Evolutionary conservation across 2,888 invertebrate species (phyloP).

Genomic region (Monoplex corrugatus): DNA sequence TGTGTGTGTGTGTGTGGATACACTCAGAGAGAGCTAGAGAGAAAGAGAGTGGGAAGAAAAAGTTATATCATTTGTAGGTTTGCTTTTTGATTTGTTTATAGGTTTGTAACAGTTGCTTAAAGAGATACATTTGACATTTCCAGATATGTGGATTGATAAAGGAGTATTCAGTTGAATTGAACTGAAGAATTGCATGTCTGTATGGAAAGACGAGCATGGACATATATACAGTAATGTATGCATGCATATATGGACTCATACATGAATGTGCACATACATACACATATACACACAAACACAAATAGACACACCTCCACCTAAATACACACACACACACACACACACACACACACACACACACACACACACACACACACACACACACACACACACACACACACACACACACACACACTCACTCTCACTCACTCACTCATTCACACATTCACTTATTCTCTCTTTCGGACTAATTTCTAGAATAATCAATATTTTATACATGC

Average conservation of each 20-base stretch:
- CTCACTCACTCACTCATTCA: too few species aligned
- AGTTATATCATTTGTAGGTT: too few species aligned
- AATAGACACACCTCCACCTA: neutral
- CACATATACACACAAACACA: neutral
- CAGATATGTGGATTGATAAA: neutral
- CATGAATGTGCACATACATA: constrained; percentile 13
- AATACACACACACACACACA: neutral
- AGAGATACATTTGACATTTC: neutral
- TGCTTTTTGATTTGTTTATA: too few species aligned
- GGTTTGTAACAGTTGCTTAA: neutral
- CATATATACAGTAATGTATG: neutral
- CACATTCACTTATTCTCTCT: too few species aligned
- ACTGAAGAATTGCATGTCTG: too few species aligned
- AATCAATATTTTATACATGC: too few species aligned
- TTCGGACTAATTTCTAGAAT: too few species aligned
- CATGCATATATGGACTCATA: neutral
- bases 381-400: neutral
- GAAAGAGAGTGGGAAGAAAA: neutral
- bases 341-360: neutral
- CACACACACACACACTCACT: constrained; percentile 8
- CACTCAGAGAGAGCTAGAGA: too few species aligned
- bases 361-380: constrained; percentile 1
- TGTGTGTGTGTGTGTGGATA: neutral
- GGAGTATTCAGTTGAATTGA: too few species aligned
- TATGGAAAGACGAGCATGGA: neutral